Base-by-base conservation (phyloP, 92 coral and sea anemone genomes). In the Epizoanthus fatuus region DNA sequence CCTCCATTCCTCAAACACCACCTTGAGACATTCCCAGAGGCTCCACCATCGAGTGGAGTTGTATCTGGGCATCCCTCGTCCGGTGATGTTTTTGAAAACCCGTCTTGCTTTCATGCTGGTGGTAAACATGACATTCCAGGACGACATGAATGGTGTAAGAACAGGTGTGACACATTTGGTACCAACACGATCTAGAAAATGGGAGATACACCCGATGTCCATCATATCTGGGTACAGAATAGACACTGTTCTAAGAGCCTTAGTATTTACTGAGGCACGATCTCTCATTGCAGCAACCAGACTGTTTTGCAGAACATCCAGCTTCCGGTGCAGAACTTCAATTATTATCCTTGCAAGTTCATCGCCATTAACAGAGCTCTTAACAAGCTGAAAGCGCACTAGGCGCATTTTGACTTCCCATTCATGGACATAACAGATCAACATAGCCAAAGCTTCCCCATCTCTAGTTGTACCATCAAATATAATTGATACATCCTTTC, bases 381-480 rank as follows among this genome's bases (percentile, higher is more conserved):
- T 47, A 22, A 87, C 35, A 7, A 72, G 44, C 42, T 60, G 72
- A 51, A 87, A 79, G 7, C 87, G 82, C 45, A 81, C 91, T 3
- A 81, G 57, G 15, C 82, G 47, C 60, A 49, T 14, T 63, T 87
- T 72, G 15, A 87, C 15, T 52, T 62, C 81, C 87, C 87, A 80
- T 11, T 80, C 63, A 29, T 58, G 35, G 17, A 81, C 86, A 72
- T 7, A 71, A 35, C 69, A 82, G 39, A 87, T 54, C 45, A 81
- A 42, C 65, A 87, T 19, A 55, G 68, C 90, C 51, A 87, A 47
- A 19, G 80, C 86, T 80, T 87, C 81, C 25, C 81, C 90, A 80
- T 69, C 86, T 69, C 90, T 81, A 3, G 91, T 80, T 10, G 91
- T 87, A n/a, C 87, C 87, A 72, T 87, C 87, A 69, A 87, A 81